Percentiles rank a stretch among this genome's conserved stretches.
Evolutionary conservation across 2,113 vertebrate species (phyloP).

Genomic region (Thalassoma bifasciatum): DNA sequence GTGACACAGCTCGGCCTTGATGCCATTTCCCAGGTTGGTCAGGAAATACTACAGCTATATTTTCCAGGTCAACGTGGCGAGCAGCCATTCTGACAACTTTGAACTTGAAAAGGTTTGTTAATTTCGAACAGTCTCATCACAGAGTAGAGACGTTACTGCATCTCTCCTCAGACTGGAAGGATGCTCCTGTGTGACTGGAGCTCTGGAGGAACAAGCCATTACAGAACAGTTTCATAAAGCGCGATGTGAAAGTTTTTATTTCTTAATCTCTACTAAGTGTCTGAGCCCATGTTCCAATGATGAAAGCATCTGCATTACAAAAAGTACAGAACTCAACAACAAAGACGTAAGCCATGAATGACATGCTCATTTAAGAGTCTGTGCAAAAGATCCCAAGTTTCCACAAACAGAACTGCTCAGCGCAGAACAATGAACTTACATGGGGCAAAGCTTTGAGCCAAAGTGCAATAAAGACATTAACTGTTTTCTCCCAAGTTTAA

Average conservation of each 20-base stretch:
- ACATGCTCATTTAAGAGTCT: too few relatives aligned
- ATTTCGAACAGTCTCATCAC: conserved; percentile 87
- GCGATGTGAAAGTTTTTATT: not conserved
- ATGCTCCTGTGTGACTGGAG: conserved; percentile 22
- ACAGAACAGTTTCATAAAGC: not conserved
- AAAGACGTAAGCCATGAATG: too few relatives aligned
- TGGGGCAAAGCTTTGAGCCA: not conserved
- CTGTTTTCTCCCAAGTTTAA: not conserved
- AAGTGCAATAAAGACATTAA: not conserved
- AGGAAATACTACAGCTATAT: conserved; percentile 89
- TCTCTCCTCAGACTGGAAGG: conserved; percentile 18
- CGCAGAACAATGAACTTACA: too few relatives aligned
- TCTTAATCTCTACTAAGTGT: not conserved
- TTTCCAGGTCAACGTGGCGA: conserved; percentile 82
- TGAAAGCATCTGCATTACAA: not conserved
- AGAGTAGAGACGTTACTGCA: conserved; percentile 58
- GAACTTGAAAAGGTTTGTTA: conserved; percentile 87
- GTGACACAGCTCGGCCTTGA: conserved; percentile 86
- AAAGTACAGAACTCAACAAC: not conserved
- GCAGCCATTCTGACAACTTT: conserved; percentile 83
- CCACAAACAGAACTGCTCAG: too few relatives aligned
- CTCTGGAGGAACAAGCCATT: not conserved
- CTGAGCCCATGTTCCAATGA: not conserved
- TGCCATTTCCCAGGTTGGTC: conserved; percentile 89
- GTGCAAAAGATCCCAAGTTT: too few relatives aligned